phyloP scores from a whole-genome alignment of 2,113 vertebrate species.

The Reinhardtius hippoglossoides region DNA sequence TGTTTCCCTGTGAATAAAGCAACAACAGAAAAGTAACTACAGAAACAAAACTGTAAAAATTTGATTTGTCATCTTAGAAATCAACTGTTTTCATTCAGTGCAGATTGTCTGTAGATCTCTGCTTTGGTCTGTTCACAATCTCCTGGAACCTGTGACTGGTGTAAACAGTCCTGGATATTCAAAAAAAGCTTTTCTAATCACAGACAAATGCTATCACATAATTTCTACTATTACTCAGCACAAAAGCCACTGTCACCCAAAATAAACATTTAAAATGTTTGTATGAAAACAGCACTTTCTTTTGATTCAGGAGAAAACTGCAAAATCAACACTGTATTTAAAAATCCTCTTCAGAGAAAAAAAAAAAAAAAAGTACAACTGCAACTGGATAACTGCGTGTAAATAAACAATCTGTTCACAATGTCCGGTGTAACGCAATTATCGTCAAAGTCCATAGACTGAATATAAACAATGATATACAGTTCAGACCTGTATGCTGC shows the following conservation, averaged over 20 bases:
- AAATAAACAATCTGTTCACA: not conserved
- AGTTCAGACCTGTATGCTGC: not conserved
- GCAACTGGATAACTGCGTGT: slow-evolving; percentile 1
- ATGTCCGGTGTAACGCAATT: not conserved
- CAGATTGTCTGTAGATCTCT: not conserved
- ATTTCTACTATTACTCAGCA: not conserved
- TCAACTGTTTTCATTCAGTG: not conserved
- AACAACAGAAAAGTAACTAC: not conserved
- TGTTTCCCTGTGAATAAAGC: slow-evolving; percentile 8
- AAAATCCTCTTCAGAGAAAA: not conserved
- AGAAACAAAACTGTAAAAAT: slow-evolving; percentile 10
- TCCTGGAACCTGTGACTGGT: not conserved
- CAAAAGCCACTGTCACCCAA: not conserved
- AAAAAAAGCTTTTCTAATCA: not conserved
- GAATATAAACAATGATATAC: not conserved
- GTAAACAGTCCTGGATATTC: not conserved
- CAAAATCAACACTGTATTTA: slow-evolving; percentile 5
- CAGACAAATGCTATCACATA: not conserved
- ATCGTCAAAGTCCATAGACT: not conserved
- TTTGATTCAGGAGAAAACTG: not conserved
- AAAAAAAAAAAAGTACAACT: not conserved
- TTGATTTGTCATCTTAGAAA: not conserved
- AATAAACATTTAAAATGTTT: slow-evolving; percentile 12
- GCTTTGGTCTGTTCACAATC: not conserved
- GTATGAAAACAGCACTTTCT: not conserved